Base-by-base conservation (phyloP, 1,140 invertebrate genomes). In the Pseudoatta argentina region DNA sequence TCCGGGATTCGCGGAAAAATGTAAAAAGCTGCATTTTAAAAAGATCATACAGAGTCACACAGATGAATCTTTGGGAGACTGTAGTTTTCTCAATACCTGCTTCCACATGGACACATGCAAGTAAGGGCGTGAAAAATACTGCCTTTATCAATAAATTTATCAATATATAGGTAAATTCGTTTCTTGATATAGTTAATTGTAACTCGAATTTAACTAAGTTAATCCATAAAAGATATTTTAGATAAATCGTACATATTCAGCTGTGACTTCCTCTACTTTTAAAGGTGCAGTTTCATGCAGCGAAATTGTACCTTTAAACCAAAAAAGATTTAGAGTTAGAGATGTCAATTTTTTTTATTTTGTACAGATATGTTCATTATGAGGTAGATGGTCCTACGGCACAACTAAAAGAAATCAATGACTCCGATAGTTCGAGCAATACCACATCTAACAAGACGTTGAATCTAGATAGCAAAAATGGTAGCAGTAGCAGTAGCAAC, bases 51-150 rank as follows among this genome's bases (percentile, higher is more conserved):
- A 99, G 94, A 97, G 97, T 86, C 99, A 99, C 94, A 99, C 99
- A 0, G 99, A 99, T 94, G 99, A 99, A 95, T 97, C 98, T 0
- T 96, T 99, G 7, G 99, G 99, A 0, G 99, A 99, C 94, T 99
- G 99, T 94, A 99, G 98, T 61, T 99, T 99, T 95, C 96, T 99
- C 0, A 99, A 99, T 93, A 99, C 99, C 0, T 99, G 99, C 94
- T 99, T 99, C 93, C 99, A 99, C 93, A 99, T 99, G 99, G 98
- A 99, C 90, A 98, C 98, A 67, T 99, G 99, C 96, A 99, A 99
- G 97, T 97, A 93, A 94, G 95, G 91, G 72, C 66, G 27, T 55
- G 4, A 66, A 66, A 39, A 21, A 6, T 14, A 8, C 30, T 34
- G n/a, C 7, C 3, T 24, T 24, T 24, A 30, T 3, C 2, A 39